These are phyloP conservation scores for Limonius californicus DNA, from an alignment of 1,140 invertebrate genomes.

Conservation along the genomic window DNA sequence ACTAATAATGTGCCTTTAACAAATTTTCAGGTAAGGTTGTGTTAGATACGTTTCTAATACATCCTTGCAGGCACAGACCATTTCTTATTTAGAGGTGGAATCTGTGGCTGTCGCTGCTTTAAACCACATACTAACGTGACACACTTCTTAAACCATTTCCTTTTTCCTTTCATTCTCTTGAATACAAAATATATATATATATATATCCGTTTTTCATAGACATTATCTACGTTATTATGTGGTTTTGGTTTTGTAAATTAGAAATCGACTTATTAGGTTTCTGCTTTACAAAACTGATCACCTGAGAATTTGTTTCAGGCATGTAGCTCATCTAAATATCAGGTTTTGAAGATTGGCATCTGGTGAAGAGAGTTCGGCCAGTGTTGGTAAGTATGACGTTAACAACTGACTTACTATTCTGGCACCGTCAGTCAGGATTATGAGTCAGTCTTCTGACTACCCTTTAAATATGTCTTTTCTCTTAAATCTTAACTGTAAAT, in stretches of 20 bases:
- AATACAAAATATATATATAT: too few relatives aligned
- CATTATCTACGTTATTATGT: neutral
- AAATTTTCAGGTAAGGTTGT: slow-evolving; percentile 57
- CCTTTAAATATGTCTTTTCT: neutral
- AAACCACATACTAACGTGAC: neutral
- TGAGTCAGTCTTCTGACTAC: neutral
- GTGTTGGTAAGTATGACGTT: neutral
- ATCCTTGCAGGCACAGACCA: slow-evolving; percentile 53
- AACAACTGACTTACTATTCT: neutral
- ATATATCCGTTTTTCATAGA: too few relatives aligned
- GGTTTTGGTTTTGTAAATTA: slow-evolving; percentile 24
- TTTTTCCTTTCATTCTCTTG: too few relatives aligned
- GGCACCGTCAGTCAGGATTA: neutral
- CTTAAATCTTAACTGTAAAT: neutral
- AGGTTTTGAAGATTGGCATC: slow-evolving; percentile 17
- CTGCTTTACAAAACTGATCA: slow-evolving; percentile 45
- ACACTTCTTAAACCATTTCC: too few relatives aligned
- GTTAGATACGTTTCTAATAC: slow-evolving; percentile 21
- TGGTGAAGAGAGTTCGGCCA: neutral
- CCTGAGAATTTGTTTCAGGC: slow-evolving; percentile 72
- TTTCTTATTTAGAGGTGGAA: slow-evolving; percentile 53
- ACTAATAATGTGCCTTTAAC: slow-evolving; percentile 47
- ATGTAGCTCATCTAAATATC: slow-evolving; percentile 23
- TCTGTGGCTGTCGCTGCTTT: slow-evolving; percentile 53
- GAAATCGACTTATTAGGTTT: slow-evolving; percentile 25